Conservation (phyloP, 2,113 vertebrate genomes). For the Struthidea cinerea region DNA sequence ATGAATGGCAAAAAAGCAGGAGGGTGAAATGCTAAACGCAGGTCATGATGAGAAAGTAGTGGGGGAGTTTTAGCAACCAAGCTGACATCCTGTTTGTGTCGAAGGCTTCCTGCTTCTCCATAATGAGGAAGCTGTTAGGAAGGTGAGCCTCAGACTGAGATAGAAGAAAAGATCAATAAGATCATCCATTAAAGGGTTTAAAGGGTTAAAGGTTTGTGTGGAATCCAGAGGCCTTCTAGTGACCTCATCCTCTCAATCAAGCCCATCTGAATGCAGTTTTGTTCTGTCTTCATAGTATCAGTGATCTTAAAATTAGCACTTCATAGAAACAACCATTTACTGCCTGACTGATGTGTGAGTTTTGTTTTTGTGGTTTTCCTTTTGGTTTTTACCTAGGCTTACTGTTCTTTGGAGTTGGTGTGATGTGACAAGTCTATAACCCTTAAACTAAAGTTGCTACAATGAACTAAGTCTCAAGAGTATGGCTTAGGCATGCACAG, state of each 20-base stretch:
- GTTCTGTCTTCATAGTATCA: background rate
- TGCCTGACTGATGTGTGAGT: background rate
- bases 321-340: background rate
- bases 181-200: background rate
- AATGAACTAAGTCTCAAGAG: background rate
- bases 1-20: background rate
- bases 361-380: background rate
- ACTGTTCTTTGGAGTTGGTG: background rate
- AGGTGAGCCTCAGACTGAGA: background rate
- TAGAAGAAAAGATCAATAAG: background rate
- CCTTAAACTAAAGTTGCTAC: background rate
- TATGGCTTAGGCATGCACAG: background rate
- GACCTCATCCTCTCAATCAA: background rate
- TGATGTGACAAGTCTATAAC: background rate
- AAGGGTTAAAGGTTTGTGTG: background rate
- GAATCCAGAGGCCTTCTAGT: background rate
- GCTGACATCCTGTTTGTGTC: background rate
- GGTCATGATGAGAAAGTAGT: background rate
- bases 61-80: background rate
- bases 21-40: background rate
- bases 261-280: background rate
- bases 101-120: background rate
- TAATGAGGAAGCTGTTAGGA: background rate
- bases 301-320: background rate
- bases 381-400: background rate